Evolutionary conservation across 1,140 invertebrate species (phyloP), one percentile per base, ranked within the genome.

Genomic region (Neotoxoptera formosana): DNA sequence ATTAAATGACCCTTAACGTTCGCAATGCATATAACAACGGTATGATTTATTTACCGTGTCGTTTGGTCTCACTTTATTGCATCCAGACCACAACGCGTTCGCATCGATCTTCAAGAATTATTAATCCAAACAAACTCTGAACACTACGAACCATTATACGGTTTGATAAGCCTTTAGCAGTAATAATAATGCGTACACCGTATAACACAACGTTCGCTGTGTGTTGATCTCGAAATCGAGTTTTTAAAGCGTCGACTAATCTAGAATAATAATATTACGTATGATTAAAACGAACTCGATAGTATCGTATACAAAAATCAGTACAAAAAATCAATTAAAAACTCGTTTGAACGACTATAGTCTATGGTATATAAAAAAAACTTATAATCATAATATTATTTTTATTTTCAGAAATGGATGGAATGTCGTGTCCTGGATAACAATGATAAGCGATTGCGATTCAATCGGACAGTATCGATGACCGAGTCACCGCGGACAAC

Each of bases 1-100:
- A 45, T 86, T 86, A 45, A 86, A 86, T 86, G 23, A 86, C 36
- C 83, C 83, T 86, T 86, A 41, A 86, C 36, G 83, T 45, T 41
- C 9, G 83, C 23, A 45, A 41, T 86, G 34, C 23, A 86, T 86
- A 86, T 86, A 86, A 86, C 47, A 47, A 47, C 45, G 25, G 45
- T 47, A 86, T 47, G 84, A 86, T 86, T 86, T 86, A 86, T 86
- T 84, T 41, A 84, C 41, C 2, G 45, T 41, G 23, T 14, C 21
- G 30, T 84, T 84, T 84, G 45, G 41, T 84, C 45, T 84, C 45
- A 41, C 83, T 84, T 84, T 84, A 45, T 45, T 41, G 45, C 21
- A 84, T 45, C 83, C 83, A 76, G n/a, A 76, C n/a, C 41, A 41
- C 30, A 84, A 84, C 11, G 25, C 11, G 25, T 41, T 84, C 45